A percentile compares a stretch with the other conserved stretches of the same genome.
phyloP scores from a whole-genome alignment of 2,113 vertebrate species.

The Climacteris rufus region DNA sequence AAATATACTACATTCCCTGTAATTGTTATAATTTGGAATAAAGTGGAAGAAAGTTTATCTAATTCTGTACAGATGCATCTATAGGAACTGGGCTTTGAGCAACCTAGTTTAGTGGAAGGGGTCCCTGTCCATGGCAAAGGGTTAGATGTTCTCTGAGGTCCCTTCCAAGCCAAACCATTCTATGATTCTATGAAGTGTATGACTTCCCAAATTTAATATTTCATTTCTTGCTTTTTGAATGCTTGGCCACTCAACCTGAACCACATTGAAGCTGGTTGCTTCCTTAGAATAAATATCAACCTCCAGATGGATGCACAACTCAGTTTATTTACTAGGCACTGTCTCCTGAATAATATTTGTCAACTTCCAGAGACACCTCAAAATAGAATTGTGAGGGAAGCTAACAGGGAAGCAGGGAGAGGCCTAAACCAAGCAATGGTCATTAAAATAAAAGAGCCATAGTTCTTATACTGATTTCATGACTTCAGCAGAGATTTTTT shows the following conservation, averaged over 20 bases:
- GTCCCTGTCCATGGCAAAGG: neutral
- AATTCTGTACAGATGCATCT: neutral
- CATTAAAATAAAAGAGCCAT: neutral
- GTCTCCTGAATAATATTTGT: neutral
- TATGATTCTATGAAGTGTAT: neutral
- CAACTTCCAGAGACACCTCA: neutral
- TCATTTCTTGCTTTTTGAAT: neutral
- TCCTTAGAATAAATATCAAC: conserved; percentile 1
- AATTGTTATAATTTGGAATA: neutral
- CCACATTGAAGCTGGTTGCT: neutral
- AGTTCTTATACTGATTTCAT: neutral
- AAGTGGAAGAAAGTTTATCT: neutral
- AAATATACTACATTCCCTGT: neutral
- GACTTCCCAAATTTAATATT: neutral
- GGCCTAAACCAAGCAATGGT: neutral
- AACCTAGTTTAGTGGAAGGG: neutral
- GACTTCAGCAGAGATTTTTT: neutral
- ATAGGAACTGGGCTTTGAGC: neutral
- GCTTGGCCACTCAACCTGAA: conserved; percentile 27
- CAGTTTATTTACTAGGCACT: neutral
- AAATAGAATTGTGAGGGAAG: neutral
- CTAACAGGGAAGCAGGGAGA: neutral
- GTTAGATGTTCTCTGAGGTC: neutral
- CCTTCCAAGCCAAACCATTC: neutral
- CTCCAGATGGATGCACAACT: neutral